phyloP scores from a whole-genome alignment of 2,797 vertebrate genomes.

The Hydrocynus forskahlii region DNA sequence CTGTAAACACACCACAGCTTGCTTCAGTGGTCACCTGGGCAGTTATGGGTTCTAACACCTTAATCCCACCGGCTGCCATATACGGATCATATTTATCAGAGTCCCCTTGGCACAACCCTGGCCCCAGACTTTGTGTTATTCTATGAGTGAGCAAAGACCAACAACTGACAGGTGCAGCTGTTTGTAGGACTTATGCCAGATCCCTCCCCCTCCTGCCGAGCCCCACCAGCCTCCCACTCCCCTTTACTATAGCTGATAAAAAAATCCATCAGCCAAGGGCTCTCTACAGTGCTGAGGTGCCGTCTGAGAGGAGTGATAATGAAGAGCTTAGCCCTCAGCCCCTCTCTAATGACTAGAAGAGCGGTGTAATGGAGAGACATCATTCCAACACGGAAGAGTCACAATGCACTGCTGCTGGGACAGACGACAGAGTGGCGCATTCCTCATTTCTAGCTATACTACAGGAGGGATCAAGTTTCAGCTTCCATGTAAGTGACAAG shows the following conservation, averaged over 20 bases:
- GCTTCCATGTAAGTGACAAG: slow-evolving; percentile 16
- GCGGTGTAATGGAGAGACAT: slow-evolving; percentile 74
- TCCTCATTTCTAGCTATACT: slow-evolving; percentile 60
- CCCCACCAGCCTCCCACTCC: slow-evolving; percentile 39
- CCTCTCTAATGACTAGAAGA: slow-evolving; percentile 73
- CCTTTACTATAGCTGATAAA: slow-evolving; percentile 63
- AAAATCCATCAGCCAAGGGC: slow-evolving; percentile 66
- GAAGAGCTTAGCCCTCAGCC: slow-evolving; percentile 68
- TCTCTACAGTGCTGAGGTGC: slow-evolving; percentile 59
- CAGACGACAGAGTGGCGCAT: slow-evolving; percentile 52
- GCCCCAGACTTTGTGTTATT: slow-evolving; percentile 39
- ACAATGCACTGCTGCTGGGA: slow-evolving; percentile 27
- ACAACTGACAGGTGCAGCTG: slow-evolving; percentile 74
- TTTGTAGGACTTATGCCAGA: slow-evolving; percentile 68
- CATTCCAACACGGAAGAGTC: slow-evolving; percentile 63
- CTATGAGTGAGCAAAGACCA: slow-evolving; percentile 54
- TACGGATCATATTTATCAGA: slow-evolving; percentile 41
- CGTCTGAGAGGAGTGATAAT: slow-evolving; percentile 76
- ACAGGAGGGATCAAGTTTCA: slow-evolving; percentile 33
- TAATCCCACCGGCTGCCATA: slow-evolving; percentile 49
- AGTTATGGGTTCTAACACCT: slow-evolving; percentile 29
- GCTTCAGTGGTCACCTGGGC: slow-evolving; percentile 36
- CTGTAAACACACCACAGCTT: slow-evolving; percentile 19
- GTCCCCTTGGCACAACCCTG: slow-evolving; percentile 45
- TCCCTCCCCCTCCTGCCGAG: slow-evolving; percentile 38